A percentile compares a stretch with the other conserved stretches of the same genome.
These are phyloP conservation scores for Drosophila anceps DNA, from an alignment of 2,888 invertebrate genomes.

Conservation along the genomic window DNA sequence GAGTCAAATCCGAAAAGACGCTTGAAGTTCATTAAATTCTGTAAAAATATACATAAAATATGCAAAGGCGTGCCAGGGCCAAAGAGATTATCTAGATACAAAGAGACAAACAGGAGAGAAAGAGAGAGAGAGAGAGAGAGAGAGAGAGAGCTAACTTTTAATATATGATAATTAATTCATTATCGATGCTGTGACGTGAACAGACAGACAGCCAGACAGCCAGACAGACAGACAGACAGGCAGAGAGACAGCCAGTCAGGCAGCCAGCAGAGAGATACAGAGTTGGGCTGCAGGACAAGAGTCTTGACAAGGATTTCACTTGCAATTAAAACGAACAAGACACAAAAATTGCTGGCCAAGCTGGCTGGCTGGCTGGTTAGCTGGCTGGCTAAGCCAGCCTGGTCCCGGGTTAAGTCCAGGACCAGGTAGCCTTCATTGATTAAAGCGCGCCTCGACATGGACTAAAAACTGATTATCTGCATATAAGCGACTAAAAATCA, in stretches of 20 bases:
- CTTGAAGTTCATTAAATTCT: slow-evolving; percentile 47
- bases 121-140: slow-evolving; percentile 33
- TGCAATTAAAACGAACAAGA: slow-evolving; percentile 81
- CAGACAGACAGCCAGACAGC: slow-evolving; percentile 38
- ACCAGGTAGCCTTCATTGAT: slow-evolving; percentile 68
- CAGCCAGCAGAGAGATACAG: not conserved
- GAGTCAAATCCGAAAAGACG: slow-evolving; percentile 13
- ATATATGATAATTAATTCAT: slow-evolving; percentile 84
- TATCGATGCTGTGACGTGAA: slow-evolving; percentile 75
- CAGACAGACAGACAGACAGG: slow-evolving; percentile 10
- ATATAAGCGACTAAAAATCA: slow-evolving; percentile 76
- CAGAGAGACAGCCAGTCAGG: slow-evolving; percentile 21
- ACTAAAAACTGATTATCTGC: slow-evolving; percentile 80
- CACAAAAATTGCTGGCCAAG: slow-evolving; percentile 64
- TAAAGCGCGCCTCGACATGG: slow-evolving; percentile 74
- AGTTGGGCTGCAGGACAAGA: slow-evolving; percentile 43
- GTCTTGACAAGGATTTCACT: slow-evolving; percentile 82
- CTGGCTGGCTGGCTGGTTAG: slow-evolving; percentile 12
- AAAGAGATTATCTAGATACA: slow-evolving; percentile 33
- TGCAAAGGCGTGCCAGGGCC: slow-evolving; percentile 77
- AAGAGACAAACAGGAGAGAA: not conserved
- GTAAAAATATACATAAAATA: slow-evolving; percentile 69
- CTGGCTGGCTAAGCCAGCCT: slow-evolving; percentile 18
- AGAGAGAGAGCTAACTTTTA: slow-evolving; percentile 72
- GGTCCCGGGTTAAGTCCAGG: slow-evolving; percentile 1